Evolutionary conservation across 2,888 invertebrate species (phyloP).

Genomic region (Mesodorylaimus sp.): DNA sequence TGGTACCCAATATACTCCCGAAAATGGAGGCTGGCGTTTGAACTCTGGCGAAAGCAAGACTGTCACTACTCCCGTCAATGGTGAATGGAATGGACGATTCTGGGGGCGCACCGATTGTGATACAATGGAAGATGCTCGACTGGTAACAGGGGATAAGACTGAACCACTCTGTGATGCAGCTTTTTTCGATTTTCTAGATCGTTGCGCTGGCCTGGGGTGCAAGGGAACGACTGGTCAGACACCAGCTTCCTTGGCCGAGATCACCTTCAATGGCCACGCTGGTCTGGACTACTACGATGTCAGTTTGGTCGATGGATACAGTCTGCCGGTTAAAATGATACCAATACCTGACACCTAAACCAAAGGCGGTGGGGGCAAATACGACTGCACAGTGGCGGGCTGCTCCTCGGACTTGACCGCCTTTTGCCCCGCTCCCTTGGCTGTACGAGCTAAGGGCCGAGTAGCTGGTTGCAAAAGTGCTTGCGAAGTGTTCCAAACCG

Average conservation of each 20-base stretch:
- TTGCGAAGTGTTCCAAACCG: too few relatives aligned
- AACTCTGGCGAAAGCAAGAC: too few relatives aligned
- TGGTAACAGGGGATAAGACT: conserved; percentile 32
- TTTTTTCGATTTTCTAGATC: conserved; percentile 22
- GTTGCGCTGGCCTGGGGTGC: conserved; percentile 27
- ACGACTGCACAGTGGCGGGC: too few relatives aligned
- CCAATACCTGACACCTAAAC: conserved; percentile 16
- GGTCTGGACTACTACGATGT: conserved; percentile 38
- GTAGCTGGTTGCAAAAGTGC: too few relatives aligned
- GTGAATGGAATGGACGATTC: conserved; percentile 33
- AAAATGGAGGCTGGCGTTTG: not conserved
- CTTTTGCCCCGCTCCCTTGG: too few relatives aligned
- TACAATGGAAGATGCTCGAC: conserved; percentile 26
- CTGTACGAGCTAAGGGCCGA: too few relatives aligned
- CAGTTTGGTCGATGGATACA: conserved; percentile 39
- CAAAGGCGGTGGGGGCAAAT: too few relatives aligned
- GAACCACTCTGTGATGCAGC: conserved; percentile 13
- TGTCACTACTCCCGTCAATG: not conserved
- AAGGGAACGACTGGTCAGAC: conserved; percentile 35
- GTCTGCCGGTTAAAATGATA: conserved; percentile 25
- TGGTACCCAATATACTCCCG: not conserved
- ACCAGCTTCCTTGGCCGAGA: conserved; percentile 35
- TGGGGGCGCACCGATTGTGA: conserved; percentile 37
- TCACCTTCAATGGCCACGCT: conserved; percentile 31
- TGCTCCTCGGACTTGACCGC: not conserved